Evolutionary conservation across 2,888 invertebrate genomes (phyloP).

Genomic region (Amaurobius ferox): DNA sequence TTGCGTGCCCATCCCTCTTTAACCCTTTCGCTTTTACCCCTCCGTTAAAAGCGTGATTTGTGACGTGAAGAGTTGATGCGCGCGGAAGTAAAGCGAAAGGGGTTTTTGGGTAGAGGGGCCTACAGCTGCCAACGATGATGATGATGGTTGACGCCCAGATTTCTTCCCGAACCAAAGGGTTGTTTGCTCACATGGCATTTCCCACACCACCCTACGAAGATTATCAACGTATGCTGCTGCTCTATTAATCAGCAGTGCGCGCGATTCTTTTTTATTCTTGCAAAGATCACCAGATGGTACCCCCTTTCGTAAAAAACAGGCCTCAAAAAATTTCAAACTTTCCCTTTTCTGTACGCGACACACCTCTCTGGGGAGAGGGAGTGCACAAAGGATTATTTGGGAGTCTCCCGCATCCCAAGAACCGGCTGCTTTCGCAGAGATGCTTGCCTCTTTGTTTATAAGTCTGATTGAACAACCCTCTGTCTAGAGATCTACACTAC

Average conservation of each 20-base stretch:
- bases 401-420: conserved; percentile 50
- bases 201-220: conserved; percentile 66
- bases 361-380: conserved; percentile 53
- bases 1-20: conserved; percentile 51
- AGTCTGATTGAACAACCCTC: too few species aligned
- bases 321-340: conserved; percentile 59
- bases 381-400: conserved; percentile 70
- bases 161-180: conserved; percentile 62
- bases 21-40: conserved; percentile 61
- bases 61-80: conserved; percentile 71
- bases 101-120: conserved; percentile 37
- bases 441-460: conserved; percentile 6
- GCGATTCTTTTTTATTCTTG: conserved; percentile 28
- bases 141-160: conserved; percentile 67
- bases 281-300: conserved; percentile 56
- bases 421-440: conserved; percentile 52
- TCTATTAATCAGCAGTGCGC: conserved; percentile 67
- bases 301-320: conserved; percentile 39
- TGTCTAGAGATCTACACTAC: too few species aligned
- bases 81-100: conserved; percentile 67
- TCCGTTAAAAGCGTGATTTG: conserved; percentile 67
- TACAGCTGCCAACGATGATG: conserved; percentile 50
- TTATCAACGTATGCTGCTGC: conserved; percentile 65
- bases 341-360: conserved; percentile 37
- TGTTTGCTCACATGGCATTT: conserved; percentile 70